A percentile compares a stretch with the other conserved stretches of the same genome.
phyloP scores from a whole-genome alignment of 2,113 vertebrate genomes.

The Nerophis lumbriciformis region DNA sequence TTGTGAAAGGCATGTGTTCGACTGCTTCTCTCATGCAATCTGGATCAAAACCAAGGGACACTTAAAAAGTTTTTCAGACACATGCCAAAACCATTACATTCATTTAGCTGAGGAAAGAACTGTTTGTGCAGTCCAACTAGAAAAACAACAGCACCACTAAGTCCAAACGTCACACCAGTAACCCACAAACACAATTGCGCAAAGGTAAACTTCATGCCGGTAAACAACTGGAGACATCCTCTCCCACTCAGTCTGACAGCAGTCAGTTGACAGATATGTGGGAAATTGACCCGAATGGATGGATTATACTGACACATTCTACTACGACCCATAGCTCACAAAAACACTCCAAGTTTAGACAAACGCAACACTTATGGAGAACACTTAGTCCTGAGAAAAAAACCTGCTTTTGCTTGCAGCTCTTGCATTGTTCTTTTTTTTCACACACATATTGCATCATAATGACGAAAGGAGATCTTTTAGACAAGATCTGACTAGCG shows the following conservation, averaged over 20 bases:
- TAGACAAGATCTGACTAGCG: conserved; percentile 15
- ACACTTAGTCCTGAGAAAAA: conserved; percentile 3
- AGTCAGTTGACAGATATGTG: conserved; percentile 4
- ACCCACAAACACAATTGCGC: conserved; percentile 45
- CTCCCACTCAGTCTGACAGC: conserved; percentile 38
- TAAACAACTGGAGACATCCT: conserved; percentile 48
- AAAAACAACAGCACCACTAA: conserved; percentile 57
- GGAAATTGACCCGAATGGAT: conserved; percentile 12
- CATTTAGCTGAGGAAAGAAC: conserved; percentile 61
- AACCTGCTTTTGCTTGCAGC: neutral
- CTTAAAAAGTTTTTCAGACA: conserved; percentile 51
- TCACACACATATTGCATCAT: neutral
- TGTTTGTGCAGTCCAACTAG: conserved; percentile 64
- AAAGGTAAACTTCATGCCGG: conserved; percentile 35
- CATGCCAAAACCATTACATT: conserved; percentile 67
- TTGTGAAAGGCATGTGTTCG: conserved; percentile 45
- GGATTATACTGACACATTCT: conserved; percentile 11
- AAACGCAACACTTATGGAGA: conserved; percentile 7
- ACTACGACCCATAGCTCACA: conserved; percentile 7
- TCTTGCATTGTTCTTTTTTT: neutral
- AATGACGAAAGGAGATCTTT: conserved; percentile 2
- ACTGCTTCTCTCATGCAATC: conserved; percentile 70
- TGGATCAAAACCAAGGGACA: conserved; percentile 68
- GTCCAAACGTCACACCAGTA: conserved; percentile 54
- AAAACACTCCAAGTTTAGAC: conserved; percentile 25